These are phyloP conservation scores for Ridgeia piscesae DNA, from an alignment of 1,140 invertebrate genomes.

Conservation along the genomic window DNA sequence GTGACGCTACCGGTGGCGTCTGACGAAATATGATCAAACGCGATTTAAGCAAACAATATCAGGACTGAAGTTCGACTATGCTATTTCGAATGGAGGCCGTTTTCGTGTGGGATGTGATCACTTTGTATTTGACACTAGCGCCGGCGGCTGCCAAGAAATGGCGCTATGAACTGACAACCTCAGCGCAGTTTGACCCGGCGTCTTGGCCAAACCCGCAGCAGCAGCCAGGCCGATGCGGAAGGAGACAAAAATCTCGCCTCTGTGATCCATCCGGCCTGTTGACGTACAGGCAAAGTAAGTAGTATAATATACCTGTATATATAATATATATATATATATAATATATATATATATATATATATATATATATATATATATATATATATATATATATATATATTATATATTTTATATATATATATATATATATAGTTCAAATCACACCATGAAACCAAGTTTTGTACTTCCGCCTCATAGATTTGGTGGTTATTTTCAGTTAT, in stretches of 20 bases:
- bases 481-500: no score
- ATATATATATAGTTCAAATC: not conserved
- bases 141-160: not conserved
- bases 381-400: not conserved
- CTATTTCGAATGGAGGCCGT: not conserved
- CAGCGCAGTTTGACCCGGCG: not conserved
- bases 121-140: not conserved
- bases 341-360: not conserved
- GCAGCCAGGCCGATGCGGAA: not conserved
- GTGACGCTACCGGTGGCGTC: not conserved
- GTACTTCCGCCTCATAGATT: no score
- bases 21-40: not conserved
- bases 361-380: not conserved
- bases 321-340: no score
- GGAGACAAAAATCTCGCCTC: not conserved
- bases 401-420: not conserved
- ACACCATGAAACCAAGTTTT: no score
- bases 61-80: not conserved
- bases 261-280: not conserved
- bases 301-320: not conserved
- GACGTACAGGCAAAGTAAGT: not conserved
- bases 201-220: not conserved
- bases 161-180: not conserved
- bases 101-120: not conserved
- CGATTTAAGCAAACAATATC: not conserved